Evolutionary conservation across 2,797 vertebrate species (phyloP).

Genomic region (Rhadinocentrus ornatus): DNA sequence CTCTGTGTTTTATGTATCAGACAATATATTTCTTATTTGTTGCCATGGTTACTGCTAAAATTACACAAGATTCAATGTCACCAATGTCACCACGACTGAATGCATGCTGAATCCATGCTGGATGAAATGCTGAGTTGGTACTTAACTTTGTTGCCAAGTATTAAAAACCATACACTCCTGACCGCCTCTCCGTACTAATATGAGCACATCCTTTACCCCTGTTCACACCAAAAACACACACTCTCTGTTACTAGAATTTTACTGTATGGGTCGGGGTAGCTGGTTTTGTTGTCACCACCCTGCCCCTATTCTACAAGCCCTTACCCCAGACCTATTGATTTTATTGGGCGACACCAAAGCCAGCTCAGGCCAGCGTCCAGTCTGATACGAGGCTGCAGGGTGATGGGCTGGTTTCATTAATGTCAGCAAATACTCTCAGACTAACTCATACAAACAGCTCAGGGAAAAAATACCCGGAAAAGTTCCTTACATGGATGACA

Average conservation of each 20-base stretch:
- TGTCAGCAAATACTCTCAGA: conserved; percentile 55
- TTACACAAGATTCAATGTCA: conserved; percentile 36
- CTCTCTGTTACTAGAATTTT: conserved; percentile 8
- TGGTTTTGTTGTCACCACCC: conserved; percentile 10
- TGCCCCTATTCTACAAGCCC: conserved; percentile 53
- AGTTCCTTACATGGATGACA: conserved; percentile 6
- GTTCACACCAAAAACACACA: background rate
- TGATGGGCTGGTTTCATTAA: conserved; percentile 51
- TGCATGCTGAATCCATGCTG: conserved; percentile 6
- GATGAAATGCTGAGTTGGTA: conserved; percentile 11
- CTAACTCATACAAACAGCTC: conserved; percentile 40
- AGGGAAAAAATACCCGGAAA: background rate
- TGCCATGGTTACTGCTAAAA: conserved; percentile 34
- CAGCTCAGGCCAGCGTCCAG: conserved; percentile 70
- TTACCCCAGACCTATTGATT: conserved; percentile 79
- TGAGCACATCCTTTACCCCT: conserved; percentile 9
- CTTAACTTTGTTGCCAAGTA: conserved; percentile 6
- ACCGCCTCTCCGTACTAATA: conserved; percentile 12
- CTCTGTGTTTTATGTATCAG: conserved; percentile 48
- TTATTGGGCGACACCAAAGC: conserved; percentile 70
- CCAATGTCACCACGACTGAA: background rate
- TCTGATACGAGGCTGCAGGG: conserved; percentile 59
- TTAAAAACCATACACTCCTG: conserved; percentile 13
- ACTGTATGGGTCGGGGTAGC: background rate
- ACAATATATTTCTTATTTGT: conserved; percentile 55